Evolutionary conservation across 1,140 invertebrate species (phyloP).

Genomic region (Tetramorium simillimum): DNA sequence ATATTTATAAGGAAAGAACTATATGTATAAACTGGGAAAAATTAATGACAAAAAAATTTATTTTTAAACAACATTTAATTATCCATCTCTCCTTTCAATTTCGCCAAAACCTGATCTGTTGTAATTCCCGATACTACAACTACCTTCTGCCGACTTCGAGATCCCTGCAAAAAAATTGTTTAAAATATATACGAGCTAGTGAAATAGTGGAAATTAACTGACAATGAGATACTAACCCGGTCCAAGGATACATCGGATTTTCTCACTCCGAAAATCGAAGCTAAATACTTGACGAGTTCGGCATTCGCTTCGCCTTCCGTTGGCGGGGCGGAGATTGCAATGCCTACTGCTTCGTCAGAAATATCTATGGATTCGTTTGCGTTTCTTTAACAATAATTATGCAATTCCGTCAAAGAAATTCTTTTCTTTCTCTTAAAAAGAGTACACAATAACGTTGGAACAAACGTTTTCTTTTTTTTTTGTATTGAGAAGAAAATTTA

Average conservation of each 20-base stretch:
- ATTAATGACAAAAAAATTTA: not conserved
- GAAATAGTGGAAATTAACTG: not conserved
- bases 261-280: constrained; percentile 88
- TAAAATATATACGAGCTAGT: not conserved
- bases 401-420: not conserved
- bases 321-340: constrained; percentile 92
- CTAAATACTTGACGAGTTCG: constrained; percentile 90
- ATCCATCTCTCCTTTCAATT: constrained; percentile 79
- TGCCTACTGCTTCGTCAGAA: constrained; percentile 85
- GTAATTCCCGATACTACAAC: constrained; percentile 81
- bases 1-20: not conserved
- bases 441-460: not conserved
- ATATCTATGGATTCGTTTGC: constrained; percentile 78
- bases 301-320: constrained; percentile 93
- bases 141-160: constrained; percentile 85
- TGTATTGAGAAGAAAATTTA: constrained; percentile 5
- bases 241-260: constrained; percentile 90
- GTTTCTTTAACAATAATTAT: constrained; percentile 6
- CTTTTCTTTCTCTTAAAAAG: not conserved
- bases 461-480: not conserved
- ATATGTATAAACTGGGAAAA: not conserved
- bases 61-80: constrained; percentile 25
- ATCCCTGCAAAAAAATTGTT: constrained; percentile 82
- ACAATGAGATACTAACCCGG: constrained; percentile 84
- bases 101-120: constrained; percentile 80